Evolutionary conservation across 2,113 vertebrate species (phyloP).

Genomic region (Lanius collurio): DNA sequence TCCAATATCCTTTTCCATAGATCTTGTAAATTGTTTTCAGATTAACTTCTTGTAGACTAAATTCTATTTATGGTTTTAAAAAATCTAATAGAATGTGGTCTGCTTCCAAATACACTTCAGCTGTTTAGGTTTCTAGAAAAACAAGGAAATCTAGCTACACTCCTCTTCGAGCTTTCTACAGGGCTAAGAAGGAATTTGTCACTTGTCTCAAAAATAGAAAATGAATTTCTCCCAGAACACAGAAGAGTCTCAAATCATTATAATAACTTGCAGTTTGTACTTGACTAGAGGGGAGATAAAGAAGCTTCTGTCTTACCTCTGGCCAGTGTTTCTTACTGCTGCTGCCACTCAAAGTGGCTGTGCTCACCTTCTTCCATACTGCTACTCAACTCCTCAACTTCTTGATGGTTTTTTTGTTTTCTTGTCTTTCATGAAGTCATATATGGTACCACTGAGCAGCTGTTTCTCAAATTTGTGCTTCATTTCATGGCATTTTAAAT

Average conservation of each 20-base stretch:
- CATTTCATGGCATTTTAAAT: neutral
- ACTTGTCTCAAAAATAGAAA: neutral
- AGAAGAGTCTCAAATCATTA: neutral
- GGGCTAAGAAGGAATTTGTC: neutral
- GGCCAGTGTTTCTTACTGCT: neutral
- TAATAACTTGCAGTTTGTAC: neutral
- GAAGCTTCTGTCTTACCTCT: neutral
- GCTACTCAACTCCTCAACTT: neutral
- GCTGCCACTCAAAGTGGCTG: neutral
- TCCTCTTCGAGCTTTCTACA: neutral
- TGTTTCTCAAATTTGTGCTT: neutral
- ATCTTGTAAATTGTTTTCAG: neutral
- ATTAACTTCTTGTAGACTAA: neutral
- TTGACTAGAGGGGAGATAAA: neutral
- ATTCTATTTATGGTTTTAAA: neutral
- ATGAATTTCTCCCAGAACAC: neutral
- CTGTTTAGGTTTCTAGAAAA: neutral
- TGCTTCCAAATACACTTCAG: neutral
- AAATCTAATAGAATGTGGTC: neutral
- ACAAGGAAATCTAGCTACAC: neutral
- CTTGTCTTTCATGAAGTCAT: neutral
- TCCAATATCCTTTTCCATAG: slow-evolving; percentile 92
- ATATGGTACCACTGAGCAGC: neutral
- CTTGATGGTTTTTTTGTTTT: neutral
- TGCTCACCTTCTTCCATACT: accelerated